Evolutionary conservation across 2,113 vertebrate species (phyloP).

Genomic region (Ascaphus truei): DNA sequence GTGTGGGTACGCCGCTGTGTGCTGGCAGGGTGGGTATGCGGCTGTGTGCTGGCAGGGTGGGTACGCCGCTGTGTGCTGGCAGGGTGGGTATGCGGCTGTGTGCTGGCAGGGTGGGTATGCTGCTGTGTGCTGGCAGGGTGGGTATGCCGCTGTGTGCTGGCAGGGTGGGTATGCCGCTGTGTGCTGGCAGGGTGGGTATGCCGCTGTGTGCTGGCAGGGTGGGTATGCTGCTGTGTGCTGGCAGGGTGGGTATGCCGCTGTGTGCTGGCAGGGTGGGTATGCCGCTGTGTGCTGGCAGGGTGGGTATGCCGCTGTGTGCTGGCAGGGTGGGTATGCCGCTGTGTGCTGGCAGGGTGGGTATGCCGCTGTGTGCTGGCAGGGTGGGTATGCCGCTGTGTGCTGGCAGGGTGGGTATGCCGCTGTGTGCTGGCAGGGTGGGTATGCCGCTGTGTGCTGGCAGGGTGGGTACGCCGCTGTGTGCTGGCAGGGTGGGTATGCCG

Average conservation of each 20-base stretch:
- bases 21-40: too few species aligned
- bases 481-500: not conserved
- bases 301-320: too few species aligned
- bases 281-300: slow-evolving; percentile 3
- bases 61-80: not conserved
- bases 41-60: not conserved
- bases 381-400: not conserved
- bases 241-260: too few species aligned
- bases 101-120: not conserved
- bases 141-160: too few species aligned
- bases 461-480: too few species aligned
- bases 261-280: not conserved
- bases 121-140: slow-evolving; percentile 4
- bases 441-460: not conserved
- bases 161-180: not conserved
- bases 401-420: too few species aligned
- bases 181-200: too few species aligned
- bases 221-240: not conserved
- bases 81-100: too few species aligned
- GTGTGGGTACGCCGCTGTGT: not conserved
- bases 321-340: not conserved
- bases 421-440: not conserved
- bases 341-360: too few species aligned
- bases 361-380: not conserved
- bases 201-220: not conserved